Evolutionary conservation across 30 jellyfish, hydroid and myxozoan genomes (phyloP).

Genomic region (Morbakka virulenta): DNA sequence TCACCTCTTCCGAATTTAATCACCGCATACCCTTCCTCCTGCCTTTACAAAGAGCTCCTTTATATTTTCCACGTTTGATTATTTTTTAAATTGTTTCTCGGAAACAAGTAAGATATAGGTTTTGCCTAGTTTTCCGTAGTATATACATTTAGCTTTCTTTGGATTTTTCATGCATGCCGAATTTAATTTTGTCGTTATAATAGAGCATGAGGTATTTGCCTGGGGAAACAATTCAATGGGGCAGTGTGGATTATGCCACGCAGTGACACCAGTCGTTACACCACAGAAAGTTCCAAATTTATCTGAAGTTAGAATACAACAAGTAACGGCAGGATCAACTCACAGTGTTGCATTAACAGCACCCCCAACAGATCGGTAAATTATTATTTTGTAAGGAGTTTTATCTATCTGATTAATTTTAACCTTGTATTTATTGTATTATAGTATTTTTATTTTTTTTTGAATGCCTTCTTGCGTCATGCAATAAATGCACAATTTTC

Average conservation of each 20-base stretch:
- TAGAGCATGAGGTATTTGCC: slow-evolving; percentile 70
- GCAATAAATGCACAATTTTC: not conserved
- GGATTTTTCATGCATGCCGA: no score
- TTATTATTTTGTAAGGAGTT: not conserved
- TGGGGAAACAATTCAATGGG: slow-evolving; percentile 99
- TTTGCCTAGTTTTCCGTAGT: no score
- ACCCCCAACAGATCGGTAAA: slow-evolving; percentile 86
- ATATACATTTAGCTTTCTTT: no score
- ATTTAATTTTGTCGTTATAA: no score
- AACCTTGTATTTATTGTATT: not conserved
- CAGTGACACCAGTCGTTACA: slow-evolving; percentile 82
- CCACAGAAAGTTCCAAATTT: slow-evolving; percentile 77
- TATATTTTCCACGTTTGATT: no score
- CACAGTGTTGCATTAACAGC: slow-evolving; percentile 91
- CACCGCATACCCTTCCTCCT: no score
- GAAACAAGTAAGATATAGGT: no score
- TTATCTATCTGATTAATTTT: no score
- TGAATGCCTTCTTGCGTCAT: not conserved
- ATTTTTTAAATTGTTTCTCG: no score
- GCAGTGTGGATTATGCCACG: slow-evolving; percentile 95
- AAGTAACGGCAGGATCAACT: slow-evolving; percentile 90
- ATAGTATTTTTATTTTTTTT: not conserved
- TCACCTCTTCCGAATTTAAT: no score
- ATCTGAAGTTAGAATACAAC: slow-evolving; percentile 72
- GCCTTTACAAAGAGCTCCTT: no score